A percentile compares a stretch with the other conserved stretches of the same genome.
phyloP scores from a whole-genome alignment of 2,888 invertebrate species.

The Syrphus vitripennis region DNA sequence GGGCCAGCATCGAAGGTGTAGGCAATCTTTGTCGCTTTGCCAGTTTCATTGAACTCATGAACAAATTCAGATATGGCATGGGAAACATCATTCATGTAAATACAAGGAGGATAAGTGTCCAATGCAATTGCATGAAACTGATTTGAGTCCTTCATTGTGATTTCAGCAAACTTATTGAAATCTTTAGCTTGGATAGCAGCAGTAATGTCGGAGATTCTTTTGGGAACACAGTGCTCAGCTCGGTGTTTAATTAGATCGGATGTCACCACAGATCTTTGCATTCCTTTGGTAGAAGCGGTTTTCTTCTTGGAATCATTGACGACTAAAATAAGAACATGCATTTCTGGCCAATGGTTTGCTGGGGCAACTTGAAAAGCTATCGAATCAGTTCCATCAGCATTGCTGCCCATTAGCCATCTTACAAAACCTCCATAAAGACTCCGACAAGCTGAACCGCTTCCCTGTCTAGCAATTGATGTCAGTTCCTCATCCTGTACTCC shows the following conservation, averaged over 20 bases:
- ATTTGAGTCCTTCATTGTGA: conserved; percentile 99
- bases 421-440: conserved; percentile 98
- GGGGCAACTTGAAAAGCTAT: conserved; percentile 88
- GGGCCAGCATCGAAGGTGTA: conserved; percentile 99
- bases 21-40: conserved; percentile 88
- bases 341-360: conserved; percentile 92
- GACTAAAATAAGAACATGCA: conserved; percentile 94
- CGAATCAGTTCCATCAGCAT: conserved; percentile 87
- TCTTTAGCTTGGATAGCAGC: conserved; percentile 85
- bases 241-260: conserved; percentile 91
- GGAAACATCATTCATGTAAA: conserved; percentile 95
- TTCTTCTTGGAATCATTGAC: conserved; percentile 92
- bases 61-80: conserved; percentile 90
- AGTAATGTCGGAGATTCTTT: conserved; percentile 83
- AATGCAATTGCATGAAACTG: conserved; percentile 96
- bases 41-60: conserved; percentile 90
- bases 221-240: conserved; percentile 87
- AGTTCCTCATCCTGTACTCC: conserved; percentile 89
- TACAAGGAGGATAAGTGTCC: conserved; percentile 96
- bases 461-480: conserved; percentile 89
- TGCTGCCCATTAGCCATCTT: conserved; percentile 90
- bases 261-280: conserved; percentile 91
- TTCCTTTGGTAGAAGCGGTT: conserved; percentile 93
- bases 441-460: conserved; percentile 98
- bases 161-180: conserved; percentile 92